Base-by-base conservation (phyloP, 2,113 vertebrate species). In the Psilopsiagon aymara region DNA sequence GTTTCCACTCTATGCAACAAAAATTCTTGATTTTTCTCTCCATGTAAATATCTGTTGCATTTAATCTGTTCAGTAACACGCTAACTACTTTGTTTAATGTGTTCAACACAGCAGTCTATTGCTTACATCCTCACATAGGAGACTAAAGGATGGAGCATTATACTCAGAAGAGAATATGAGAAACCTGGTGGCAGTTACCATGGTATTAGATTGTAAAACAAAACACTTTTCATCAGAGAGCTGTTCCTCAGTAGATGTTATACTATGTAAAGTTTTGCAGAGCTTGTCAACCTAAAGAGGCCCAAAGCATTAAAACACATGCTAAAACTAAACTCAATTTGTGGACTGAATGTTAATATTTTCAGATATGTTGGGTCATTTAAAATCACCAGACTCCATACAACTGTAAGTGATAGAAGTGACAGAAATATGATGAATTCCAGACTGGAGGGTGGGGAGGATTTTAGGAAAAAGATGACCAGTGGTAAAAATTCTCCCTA, bases 171-270 rank as follows among this genome's bases (percentile, higher is more conserved):
- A 83, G 20, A 7, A 10, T 76, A 92, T 31, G 63, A 8, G 88
- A 81, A 96, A 89, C n/a, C 47, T 94, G 46, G 59, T 92, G 71
- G 35, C 49, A 90, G 70, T 88, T 84, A 87, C 29, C 43, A 86
- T 24, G 88, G 27, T 70, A 69, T 79, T 63, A 27, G 70, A 69
- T 23, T 92, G n/a, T 64, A 33, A 52, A 52, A 51, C 90, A 75
- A 82, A 94, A 93, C 31, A 35, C 35, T 73, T 46, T 52, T 69
- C 94, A 88, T 81, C 44, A 76, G 37, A 82, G 53, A 77, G 82
- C 31, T 75, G 49, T 74, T 41, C 43, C 82, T 68, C 37, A 93
- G 20, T 53, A 87, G 83, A 94, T 90, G 77, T 39, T 87, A 41
- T 19, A 82, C 49, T 79, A 75, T 44, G 77, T 18, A 87, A 94